Base-by-base conservation (phyloP, 1,140 invertebrate genomes). In the Radopholus similis region DNA sequence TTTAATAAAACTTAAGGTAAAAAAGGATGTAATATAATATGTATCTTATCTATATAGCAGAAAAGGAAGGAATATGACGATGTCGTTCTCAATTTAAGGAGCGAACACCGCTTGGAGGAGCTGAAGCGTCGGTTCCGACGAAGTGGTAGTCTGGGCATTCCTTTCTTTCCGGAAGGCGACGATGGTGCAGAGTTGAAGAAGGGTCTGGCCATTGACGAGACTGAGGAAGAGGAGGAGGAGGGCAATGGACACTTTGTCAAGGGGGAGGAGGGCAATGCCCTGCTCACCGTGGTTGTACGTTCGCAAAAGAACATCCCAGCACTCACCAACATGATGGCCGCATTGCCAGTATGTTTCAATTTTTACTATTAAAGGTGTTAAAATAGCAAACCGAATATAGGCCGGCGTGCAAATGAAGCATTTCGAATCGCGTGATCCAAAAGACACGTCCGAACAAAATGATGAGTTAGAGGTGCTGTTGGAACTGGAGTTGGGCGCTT, bases 101-200 rank as follows among this genome's bases (percentile, higher is more conserved):
- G 74, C 54, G 74, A 77, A 15, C 69, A 72, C 37, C 66, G 68
- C 15, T 28, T 72, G 47, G 80, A 81, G 58, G 78, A 81, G n/a
- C 77, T 81, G 62, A 81, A 81, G 44, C 49, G 64, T 8, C 75
- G 78, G 15, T 81, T 81, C 47, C 75, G 78, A 30, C 72, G 78
- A 34, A 82, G 80, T 68, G 78, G 78, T 58, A 72, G 66, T 70
- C 49, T 81, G 18, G 78, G 78, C 34, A 70, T 81, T 35, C 78
- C 78, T 32, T 81, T 81, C 38, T 77, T 81, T 32, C 74, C 80
- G 18, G 78, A 81, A 55, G 80, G 81, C 42, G 80, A 80, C 47
- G 49, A 35, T 51, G 51, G 65, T 30, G 35, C 40, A n/a, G 34
- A 68, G 40, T 40, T 47, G 70, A 37, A 75, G 65, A 73, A 72